Evolutionary conservation across 1,140 invertebrate genomes (phyloP).

Genomic region (Orius laevigatus): DNA sequence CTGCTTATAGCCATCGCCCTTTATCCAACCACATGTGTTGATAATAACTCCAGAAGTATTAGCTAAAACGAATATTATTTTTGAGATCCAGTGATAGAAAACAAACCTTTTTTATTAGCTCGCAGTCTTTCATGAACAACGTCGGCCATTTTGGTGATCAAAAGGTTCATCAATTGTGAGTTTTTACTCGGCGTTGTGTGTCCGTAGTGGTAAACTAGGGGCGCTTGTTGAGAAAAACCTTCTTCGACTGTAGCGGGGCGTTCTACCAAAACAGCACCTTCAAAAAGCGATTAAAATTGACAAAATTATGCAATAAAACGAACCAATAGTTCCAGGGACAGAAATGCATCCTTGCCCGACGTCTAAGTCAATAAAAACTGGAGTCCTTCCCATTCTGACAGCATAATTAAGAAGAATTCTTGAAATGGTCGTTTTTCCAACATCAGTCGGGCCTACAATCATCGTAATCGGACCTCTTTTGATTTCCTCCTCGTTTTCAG

Average conservation of each 20-base stretch:
- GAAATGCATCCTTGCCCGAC: slow-evolving; percentile 89
- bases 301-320: no score
- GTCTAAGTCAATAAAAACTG: slow-evolving; percentile 91
- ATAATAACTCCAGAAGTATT: slow-evolving; percentile 88
- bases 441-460: slow-evolving; percentile 87
- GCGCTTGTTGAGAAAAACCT: slow-evolving; percentile 80
- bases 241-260: slow-evolving; percentile 81
- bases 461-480: slow-evolving; percentile 66
- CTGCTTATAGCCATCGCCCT: slow-evolving; percentile 70
- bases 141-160: slow-evolving; percentile 71
- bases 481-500: slow-evolving; percentile 45
- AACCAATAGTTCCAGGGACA: slow-evolving; percentile 78
- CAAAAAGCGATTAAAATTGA: no score
- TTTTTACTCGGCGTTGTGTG: slow-evolving; percentile 66
- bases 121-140: slow-evolving; percentile 71
- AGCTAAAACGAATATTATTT: slow-evolving; percentile 32
- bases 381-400: slow-evolving; percentile 64
- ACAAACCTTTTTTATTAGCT: slow-evolving; percentile 64
- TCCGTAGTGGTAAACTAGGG: slow-evolving; percentile 88
- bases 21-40: slow-evolving; percentile 96
- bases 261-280: slow-evolving; percentile 74
- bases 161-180: slow-evolving; percentile 65
- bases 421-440: slow-evolving; percentile 89
- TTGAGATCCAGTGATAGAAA: slow-evolving; percentile 11
- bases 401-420: slow-evolving; percentile 87